Base-by-base conservation (phyloP, 2,113 vertebrate genomes). In the Lipophrys pholis region DNA sequence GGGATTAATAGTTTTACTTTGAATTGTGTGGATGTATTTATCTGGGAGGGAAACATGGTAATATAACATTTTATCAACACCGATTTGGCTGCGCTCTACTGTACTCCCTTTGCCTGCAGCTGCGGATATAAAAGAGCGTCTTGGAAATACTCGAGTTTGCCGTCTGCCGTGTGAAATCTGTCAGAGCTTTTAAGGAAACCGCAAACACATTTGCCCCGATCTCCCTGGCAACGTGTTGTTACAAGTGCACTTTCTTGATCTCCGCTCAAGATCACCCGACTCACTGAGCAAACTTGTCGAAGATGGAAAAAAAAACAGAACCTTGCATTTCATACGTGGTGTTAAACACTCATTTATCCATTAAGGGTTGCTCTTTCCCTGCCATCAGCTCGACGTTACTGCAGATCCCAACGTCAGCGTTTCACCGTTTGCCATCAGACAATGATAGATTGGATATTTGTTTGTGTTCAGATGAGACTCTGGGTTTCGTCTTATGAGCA, bases 341-440 rank as follows among this genome's bases (percentile, higher is more conserved):
- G 0, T 41, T 48, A 51, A 6, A 41, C 6, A 30, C 8, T 56
- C 5, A 39, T 60, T 45, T 36, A 56, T 61, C 52, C 42, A 64
- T 54, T 7, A 42, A 15, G 36, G 38, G 0, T 5, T 6, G 6
- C 7, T 50, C 7, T 41, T 59, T 30, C 30, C 30, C 45, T 21
- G 38, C 57, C 39, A 12, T 62, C 16, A 48, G 48, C 12, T 41
- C 46, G 10, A 50, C 9, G 8, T 15, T 41, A 40, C 1, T 6
- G 21, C 43, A 1, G 11, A 68, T 48, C 52, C 21, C 16, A 41
- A 46, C 11, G 42, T 15, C 15, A 6, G 11, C 15, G 52, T 54
- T 54, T 65, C 17, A 46, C 60, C 35, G 57, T 72, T 11, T 71
- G 60, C 76, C 69, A 68, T 55, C 53, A 56, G 7, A 30, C 21